phyloP scores from a whole-genome alignment of 2,113 vertebrate genomes.

The Caloenas nicobarica region DNA sequence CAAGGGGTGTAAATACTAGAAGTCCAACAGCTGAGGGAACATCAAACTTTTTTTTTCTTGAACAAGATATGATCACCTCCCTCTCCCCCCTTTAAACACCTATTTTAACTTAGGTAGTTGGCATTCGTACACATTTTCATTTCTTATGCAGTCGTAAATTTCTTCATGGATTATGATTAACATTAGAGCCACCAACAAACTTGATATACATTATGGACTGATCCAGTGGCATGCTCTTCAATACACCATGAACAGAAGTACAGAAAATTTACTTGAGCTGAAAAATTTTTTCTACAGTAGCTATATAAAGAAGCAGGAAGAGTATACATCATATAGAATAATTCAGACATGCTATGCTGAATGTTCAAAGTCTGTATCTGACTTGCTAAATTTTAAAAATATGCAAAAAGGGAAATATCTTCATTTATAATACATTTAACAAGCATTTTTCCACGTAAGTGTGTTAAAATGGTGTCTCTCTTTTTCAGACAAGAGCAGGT shows the following conservation, averaged over 20 bases:
- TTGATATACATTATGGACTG: neutral
- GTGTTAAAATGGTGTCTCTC: neutral
- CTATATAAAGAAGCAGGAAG: neutral
- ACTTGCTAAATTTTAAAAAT: neutral
- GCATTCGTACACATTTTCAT: rapidly evolving
- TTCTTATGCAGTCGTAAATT: neutral
- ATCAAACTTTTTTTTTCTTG: neutral
- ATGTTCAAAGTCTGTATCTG: neutral
- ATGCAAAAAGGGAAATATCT: neutral
- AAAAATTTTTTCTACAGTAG: neutral
- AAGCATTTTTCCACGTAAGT: neutral
- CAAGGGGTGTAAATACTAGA: neutral
- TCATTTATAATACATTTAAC: neutral
- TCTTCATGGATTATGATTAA: neutral
- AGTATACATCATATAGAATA: neutral
- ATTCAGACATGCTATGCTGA: neutral
- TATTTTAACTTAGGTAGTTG: neutral
- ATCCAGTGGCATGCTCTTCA: neutral
- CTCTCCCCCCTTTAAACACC: neutral
- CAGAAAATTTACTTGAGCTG: neutral
- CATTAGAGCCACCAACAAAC: neutral
- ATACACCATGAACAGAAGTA: neutral
- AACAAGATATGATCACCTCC: neutral
- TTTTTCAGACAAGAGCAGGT: slow-evolving; percentile 86
- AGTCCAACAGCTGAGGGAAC: neutral